Percentiles rank a stretch among this genome's conserved stretches.
phyloP scores from a whole-genome alignment of 2,113 vertebrate species.

The Perca flavescens region DNA sequence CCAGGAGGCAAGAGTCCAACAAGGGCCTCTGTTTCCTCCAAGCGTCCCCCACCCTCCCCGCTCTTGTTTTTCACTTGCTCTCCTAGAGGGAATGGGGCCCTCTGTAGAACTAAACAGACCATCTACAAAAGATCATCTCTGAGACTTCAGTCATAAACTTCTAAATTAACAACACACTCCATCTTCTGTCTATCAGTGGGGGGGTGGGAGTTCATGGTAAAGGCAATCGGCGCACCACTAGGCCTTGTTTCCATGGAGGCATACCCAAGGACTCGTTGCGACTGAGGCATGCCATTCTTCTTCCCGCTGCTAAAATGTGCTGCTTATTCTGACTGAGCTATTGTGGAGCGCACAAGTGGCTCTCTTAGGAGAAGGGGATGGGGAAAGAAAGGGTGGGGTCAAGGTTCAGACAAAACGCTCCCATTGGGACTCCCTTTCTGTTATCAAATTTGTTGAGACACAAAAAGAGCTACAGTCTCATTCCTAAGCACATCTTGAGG shows the following conservation, averaged over 20 bases:
- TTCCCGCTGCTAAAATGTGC: conserved; percentile 66
- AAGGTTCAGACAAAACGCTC: conserved; percentile 80
- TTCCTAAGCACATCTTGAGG: conserved; percentile 67
- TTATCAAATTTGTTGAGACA: conserved; percentile 85
- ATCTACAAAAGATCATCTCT: conserved; percentile 78
- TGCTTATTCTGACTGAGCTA: conserved; percentile 82
- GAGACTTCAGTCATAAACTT: conserved; percentile 78
- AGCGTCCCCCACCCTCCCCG: conserved; percentile 13
- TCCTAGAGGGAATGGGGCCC: conserved; percentile 70
- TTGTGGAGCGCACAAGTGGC: conserved; percentile 86
- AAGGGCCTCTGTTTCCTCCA: conserved; percentile 74
- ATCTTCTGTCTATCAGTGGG: conserved; percentile 78
- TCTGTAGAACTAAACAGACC: conserved; percentile 56
- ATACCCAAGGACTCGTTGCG: conserved; percentile 69
- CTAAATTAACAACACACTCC: conserved; percentile 73
- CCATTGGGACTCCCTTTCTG: conserved; percentile 70
- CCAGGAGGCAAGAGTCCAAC: conserved; percentile 74
- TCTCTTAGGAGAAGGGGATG: conserved; percentile 81
- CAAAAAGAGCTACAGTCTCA: conserved; percentile 80
- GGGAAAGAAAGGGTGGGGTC: conserved; percentile 79
- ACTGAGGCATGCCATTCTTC: conserved; percentile 82
- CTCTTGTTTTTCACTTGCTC: conserved; percentile 65
- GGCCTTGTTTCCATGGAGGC: conserved; percentile 88
- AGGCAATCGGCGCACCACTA: conserved; percentile 41
- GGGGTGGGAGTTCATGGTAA: conserved; percentile 55